These are phyloP conservation scores for Xiphorhynchus erythropygius DNA, from an alignment of 2,797 vertebrate species.

Conservation along the genomic window DNA sequence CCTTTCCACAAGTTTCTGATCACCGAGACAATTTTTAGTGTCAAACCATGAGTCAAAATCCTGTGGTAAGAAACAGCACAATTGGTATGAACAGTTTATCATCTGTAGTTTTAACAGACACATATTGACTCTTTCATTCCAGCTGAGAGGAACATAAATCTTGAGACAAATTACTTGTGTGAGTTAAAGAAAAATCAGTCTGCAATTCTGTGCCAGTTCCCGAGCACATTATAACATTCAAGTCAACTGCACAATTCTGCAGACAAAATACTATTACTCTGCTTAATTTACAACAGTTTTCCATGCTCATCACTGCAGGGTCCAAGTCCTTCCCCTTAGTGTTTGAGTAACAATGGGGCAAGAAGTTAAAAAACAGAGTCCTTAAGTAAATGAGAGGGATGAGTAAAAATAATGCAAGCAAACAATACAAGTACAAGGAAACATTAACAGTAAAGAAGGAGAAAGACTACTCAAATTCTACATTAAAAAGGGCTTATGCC, in stretches of 20 bases:
- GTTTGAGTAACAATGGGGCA: neutral
- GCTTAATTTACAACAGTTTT: neutral
- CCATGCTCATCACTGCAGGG: neutral
- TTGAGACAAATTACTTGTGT: neutral
- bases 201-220: neutral
- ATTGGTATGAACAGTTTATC: neutral
- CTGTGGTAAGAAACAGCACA: slow-evolving; percentile 65
- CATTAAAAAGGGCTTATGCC: fast-evolving
- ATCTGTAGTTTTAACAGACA: neutral
- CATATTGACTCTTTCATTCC: neutral
- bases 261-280: neutral
- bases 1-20: slow-evolving; percentile 89
- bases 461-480: neutral
- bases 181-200: neutral
- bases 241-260: neutral
- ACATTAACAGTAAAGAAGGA: neutral
- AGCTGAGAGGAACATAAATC: neutral
- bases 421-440: neutral
- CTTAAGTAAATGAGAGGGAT: neutral
- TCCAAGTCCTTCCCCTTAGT: neutral
- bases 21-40: slow-evolving; percentile 89
- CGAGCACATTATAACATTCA: fast-evolving
- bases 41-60: slow-evolving; percentile 93
- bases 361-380: neutral
- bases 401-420: neutral